Evolutionary conservation across 2,797 vertebrate species (phyloP).

Genomic region (Chaenodraco wilsoni): DNA sequence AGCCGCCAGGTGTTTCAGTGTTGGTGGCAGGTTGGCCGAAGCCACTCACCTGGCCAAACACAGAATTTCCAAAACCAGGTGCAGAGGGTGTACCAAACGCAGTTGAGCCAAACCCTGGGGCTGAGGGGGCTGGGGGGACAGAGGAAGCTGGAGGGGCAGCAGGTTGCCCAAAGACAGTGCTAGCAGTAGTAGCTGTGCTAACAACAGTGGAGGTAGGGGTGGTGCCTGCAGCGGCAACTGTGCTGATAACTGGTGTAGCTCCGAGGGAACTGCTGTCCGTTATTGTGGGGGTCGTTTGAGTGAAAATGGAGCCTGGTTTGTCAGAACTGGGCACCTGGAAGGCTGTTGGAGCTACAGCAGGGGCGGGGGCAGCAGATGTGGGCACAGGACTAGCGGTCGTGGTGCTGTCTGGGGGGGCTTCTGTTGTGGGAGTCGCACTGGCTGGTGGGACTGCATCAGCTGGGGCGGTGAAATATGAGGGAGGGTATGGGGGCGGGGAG

Average conservation of each 20-base stretch:
- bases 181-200: conserved; percentile 36
- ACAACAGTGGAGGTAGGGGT: conserved; percentile 41
- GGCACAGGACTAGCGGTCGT: conserved; percentile 15
- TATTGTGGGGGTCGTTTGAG: conserved; percentile 52
- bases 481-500: not conserved
- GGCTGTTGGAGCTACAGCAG: conserved; percentile 54
- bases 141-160: conserved; percentile 51
- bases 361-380: not conserved
- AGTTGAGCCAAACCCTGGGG: conserved; percentile 72
- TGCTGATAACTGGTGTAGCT: conserved; percentile 60
- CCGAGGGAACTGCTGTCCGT: conserved; percentile 65
- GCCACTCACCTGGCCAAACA: conserved; percentile 83
- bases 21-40: conserved; percentile 85
- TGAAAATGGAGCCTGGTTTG: conserved; percentile 83
- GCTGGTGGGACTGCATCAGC: conserved; percentile 48
- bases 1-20: conserved; percentile 64
- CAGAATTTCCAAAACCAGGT: conserved; percentile 79
- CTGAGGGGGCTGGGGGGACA: conserved; percentile 15
- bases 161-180: conserved; percentile 69
- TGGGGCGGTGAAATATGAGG: not conserved
- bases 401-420: conserved; percentile 27
- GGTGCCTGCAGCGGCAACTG: conserved; percentile 45
- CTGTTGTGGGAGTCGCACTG: conserved; percentile 45
- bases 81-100: conserved; percentile 57
- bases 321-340: conserved; percentile 79